phyloP scores from a whole-genome alignment of 2,113 vertebrate genomes.

The Daubentonia madagascariensis region DNA sequence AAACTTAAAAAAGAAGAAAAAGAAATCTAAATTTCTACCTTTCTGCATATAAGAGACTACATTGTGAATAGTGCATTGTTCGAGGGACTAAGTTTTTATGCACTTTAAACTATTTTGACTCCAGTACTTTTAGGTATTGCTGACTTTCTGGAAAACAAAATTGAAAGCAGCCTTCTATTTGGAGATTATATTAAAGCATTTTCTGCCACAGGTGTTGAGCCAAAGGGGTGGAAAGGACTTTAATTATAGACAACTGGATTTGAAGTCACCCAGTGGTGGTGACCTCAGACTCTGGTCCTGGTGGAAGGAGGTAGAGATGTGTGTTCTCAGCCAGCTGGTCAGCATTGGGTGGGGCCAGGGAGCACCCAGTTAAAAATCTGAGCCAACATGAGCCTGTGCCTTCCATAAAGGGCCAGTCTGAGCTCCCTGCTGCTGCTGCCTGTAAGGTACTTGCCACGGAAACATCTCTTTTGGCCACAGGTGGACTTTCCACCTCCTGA shows the following conservation, averaged over 20 bases:
- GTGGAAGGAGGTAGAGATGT: background rate
- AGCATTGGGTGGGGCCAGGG: background rate
- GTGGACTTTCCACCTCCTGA: background rate
- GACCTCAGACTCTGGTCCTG: background rate
- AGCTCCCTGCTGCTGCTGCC: background rate
- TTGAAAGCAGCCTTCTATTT: constrained; percentile 22
- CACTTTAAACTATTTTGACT: background rate
- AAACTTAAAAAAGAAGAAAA: background rate
- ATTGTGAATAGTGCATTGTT: background rate
- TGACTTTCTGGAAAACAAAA: constrained; percentile 34
- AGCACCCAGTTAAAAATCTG: background rate
- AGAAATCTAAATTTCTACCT: background rate
- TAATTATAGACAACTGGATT: constrained; percentile 21
- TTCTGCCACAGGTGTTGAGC: background rate
- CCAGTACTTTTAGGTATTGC: background rate
- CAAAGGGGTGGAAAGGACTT: background rate
- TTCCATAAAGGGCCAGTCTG: background rate
- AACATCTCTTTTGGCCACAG: background rate
- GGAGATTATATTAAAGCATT: background rate
- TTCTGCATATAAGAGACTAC: background rate
- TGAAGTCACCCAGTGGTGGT: background rate
- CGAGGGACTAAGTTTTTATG: background rate
- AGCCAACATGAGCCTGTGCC: background rate
- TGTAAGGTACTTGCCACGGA: background rate
- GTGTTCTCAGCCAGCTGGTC: background rate